phyloP scores from a whole-genome alignment of 2,888 invertebrate species.

The Yponomeuta cagnagella region DNA sequence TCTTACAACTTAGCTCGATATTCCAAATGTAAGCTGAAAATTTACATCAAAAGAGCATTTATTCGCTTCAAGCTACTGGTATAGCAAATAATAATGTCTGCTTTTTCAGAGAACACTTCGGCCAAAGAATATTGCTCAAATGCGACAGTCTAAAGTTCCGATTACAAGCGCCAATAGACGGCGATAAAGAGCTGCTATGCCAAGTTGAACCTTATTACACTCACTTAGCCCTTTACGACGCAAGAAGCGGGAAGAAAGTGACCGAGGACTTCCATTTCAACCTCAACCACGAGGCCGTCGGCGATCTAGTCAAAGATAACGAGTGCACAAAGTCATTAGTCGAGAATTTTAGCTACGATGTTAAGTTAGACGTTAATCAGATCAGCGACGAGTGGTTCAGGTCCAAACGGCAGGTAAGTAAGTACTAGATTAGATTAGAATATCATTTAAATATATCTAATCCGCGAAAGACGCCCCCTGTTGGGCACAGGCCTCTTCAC shows the following conservation, averaged over 20 bases:
- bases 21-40: no score
- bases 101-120: constrained; percentile 85
- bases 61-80: background rate
- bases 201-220: constrained; percentile 97
- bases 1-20: no score
- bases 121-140: constrained; percentile 87
- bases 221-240: constrained; percentile 92
- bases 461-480: no score
- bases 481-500: no score
- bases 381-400: constrained; percentile 85
- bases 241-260: constrained; percentile 88
- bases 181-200: constrained; percentile 83
- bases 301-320: constrained; percentile 67
- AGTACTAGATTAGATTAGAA: background rate
- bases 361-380: constrained; percentile 80
- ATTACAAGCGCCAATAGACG: constrained; percentile 86
- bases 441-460: no score
- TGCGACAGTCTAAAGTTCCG: constrained; percentile 90
- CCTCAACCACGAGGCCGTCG: constrained; percentile 84
- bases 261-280: constrained; percentile 96
- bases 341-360: constrained; percentile 70
- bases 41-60: no score
- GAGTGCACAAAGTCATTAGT: constrained; percentile 68
- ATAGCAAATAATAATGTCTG: background rate
- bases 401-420: constrained; percentile 76